Evolutionary conservation across 1,140 invertebrate species (phyloP).

Genomic region (Melipona quadrifasciata): DNA sequence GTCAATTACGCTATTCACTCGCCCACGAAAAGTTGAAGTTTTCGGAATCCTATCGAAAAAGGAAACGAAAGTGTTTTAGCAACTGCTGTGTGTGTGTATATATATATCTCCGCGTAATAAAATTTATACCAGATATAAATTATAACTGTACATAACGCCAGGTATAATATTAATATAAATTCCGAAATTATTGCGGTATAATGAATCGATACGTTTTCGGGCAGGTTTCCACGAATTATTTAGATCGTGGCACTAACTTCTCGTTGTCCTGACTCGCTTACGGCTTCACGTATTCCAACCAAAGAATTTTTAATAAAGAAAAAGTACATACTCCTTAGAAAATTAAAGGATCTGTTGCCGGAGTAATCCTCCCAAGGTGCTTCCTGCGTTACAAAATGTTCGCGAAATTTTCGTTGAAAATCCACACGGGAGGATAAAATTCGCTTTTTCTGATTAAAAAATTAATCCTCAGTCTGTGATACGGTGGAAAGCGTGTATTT

Average conservation of each 20-base stretch:
- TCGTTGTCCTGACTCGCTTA: not conserved
- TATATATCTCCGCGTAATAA: not conserved
- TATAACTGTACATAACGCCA: too few relatives aligned
- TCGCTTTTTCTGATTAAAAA: not conserved
- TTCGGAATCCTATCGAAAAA: not conserved
- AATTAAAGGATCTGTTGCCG: slow-evolving; percentile 32
- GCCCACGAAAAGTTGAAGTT: not conserved
- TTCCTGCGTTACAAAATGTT: not conserved
- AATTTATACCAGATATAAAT: not conserved
- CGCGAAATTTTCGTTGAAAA: not conserved
- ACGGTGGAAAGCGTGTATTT: not conserved
- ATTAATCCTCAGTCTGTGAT: not conserved
- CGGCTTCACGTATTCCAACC: not conserved
- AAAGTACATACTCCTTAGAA: slow-evolving; percentile 13
- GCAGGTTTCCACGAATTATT: not conserved
- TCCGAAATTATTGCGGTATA: too few relatives aligned
- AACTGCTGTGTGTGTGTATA: not conserved
- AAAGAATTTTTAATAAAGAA: slow-evolving; percentile 29
- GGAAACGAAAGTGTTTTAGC: not conserved
- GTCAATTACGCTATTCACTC: not conserved
- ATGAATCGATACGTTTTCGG: too few relatives aligned
- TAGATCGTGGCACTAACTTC: not conserved
- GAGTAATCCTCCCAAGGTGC: not conserved
- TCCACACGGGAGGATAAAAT: not conserved
- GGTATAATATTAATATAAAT: too few relatives aligned